Evolutionary conservation across 2,113 vertebrate genomes (phyloP).

Genomic region (Mirza zaza): DNA sequence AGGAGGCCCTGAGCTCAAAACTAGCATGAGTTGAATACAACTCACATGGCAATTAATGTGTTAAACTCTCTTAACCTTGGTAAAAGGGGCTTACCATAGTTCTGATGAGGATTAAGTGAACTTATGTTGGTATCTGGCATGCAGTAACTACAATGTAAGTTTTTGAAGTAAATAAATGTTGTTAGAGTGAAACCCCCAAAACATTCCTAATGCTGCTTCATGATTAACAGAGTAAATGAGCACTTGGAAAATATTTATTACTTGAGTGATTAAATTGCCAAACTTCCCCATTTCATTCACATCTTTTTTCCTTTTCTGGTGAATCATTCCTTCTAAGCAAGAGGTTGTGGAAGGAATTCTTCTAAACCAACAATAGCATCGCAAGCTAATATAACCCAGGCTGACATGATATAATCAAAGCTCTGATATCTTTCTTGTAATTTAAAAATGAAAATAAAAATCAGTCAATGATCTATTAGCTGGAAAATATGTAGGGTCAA

Average conservation of each 20-base stretch:
- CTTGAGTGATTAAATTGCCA: background rate
- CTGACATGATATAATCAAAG: background rate
- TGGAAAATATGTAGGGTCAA: background rate
- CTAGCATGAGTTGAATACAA: too few species aligned
- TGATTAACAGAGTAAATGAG: background rate
- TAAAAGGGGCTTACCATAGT: background rate
- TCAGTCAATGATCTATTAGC: background rate
- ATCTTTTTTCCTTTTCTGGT: background rate
- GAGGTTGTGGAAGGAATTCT: background rate
- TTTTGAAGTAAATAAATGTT: background rate
- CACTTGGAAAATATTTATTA: background rate
- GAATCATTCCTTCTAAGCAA: background rate
- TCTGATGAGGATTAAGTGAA: background rate
- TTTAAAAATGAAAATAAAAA: conserved; percentile 15
- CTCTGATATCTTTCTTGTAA: background rate
- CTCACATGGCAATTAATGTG: too few species aligned
- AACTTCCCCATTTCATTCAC: background rate
- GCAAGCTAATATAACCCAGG: background rate
- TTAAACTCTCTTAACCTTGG: background rate
- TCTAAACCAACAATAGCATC: background rate
- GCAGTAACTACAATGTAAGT: background rate
- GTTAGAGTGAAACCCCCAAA: background rate
- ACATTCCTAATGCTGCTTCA: background rate
- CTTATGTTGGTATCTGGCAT: background rate
- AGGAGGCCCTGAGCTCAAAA: too few species aligned